Evolutionary conservation across 2,888 invertebrate species (phyloP), one percentile per base, ranked within the genome.

Genomic region (Erebia aethiops): DNA sequence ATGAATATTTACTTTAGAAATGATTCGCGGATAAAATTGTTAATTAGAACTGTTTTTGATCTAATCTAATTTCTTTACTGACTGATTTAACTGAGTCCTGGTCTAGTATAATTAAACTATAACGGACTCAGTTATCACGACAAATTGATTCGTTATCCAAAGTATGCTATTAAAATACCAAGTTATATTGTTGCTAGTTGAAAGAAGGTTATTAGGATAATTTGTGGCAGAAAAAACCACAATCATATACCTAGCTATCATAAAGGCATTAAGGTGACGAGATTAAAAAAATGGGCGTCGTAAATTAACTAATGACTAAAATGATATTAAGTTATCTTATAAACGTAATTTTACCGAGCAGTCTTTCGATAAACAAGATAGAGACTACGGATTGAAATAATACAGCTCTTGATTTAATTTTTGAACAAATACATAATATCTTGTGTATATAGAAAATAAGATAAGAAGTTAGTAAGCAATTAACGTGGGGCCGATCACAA

Each of bases 401-500:
- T 65, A 56, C 35, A 35, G 41, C 35, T 64, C 64, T 57, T 16
- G 60, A 68, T 49, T 68, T 70, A 65, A 67, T 69, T 71, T 60
- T 75, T 71, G 66, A 71, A 70, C 71, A 71, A 68, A 62, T 67
- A 71, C 65, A 58, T 67, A 64, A 66, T 64, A 63, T 49, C 41
- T 51, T 71, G 57, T 67, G 62, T 71, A 67, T 76, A 75, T 65
- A 74, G 71, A 77, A 78, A 82, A 78, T 81, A 83, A 86, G 85
- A 86, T 86, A 87, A 84, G 83, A 83, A 87, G 83, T 81, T 83
- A 77, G 82, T 81, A 84, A 87, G 83, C 86, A 90, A 91, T 91
- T 89, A 91, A 87, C 86, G 84, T 84, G 84, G 81, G 81, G 82
- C 84, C 86, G 88, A 92, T 92, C 92, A 93, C 91, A 88, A 85